phyloP scores from a whole-genome alignment of 2,888 invertebrate species.

The Quadriops clusia region DNA sequence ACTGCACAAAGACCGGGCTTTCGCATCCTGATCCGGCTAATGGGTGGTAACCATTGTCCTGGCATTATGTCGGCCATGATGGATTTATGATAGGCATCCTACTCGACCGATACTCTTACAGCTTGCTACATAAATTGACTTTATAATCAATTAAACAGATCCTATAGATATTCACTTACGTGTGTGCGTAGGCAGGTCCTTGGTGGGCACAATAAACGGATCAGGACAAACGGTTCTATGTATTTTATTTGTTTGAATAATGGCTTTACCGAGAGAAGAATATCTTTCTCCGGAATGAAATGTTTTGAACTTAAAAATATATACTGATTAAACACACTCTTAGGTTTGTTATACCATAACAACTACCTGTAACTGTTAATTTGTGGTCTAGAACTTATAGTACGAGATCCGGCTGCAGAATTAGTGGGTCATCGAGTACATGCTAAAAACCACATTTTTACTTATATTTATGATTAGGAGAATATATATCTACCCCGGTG shows the following conservation, averaged over 20 bases:
- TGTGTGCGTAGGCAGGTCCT: neutral
- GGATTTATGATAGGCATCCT: slow-evolving; percentile 15
- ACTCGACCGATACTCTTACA: slow-evolving; percentile 2
- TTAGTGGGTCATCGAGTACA: too few relatives aligned
- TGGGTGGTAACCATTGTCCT: slow-evolving; percentile 16
- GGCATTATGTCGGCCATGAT: slow-evolving; percentile 16
- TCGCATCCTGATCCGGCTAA: slow-evolving; percentile 18
- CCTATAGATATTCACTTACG: neutral
- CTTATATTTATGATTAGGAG: too few relatives aligned
- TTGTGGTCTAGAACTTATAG: too few relatives aligned
- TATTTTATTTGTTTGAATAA: slow-evolving; percentile 5
- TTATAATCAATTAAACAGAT: slow-evolving; percentile 4
- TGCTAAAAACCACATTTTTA: too few relatives aligned
- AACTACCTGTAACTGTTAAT: too few relatives aligned
- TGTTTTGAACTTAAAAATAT: too few relatives aligned
- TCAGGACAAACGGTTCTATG: too few relatives aligned
- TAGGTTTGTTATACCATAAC: too few relatives aligned
- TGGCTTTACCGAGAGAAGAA: slow-evolving; percentile 6
- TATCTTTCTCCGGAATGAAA: too few relatives aligned
- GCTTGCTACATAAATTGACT: slow-evolving; percentile 5
- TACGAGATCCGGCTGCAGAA: too few relatives aligned
- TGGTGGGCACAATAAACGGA: slow-evolving; percentile 5
- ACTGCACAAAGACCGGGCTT: slow-evolving; percentile 17
- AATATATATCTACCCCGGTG: too few relatives aligned
- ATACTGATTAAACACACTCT: too few relatives aligned